These are phyloP conservation scores for Melanotus villosus DNA, from an alignment of 2,888 invertebrate species.

Conservation along the genomic window DNA sequence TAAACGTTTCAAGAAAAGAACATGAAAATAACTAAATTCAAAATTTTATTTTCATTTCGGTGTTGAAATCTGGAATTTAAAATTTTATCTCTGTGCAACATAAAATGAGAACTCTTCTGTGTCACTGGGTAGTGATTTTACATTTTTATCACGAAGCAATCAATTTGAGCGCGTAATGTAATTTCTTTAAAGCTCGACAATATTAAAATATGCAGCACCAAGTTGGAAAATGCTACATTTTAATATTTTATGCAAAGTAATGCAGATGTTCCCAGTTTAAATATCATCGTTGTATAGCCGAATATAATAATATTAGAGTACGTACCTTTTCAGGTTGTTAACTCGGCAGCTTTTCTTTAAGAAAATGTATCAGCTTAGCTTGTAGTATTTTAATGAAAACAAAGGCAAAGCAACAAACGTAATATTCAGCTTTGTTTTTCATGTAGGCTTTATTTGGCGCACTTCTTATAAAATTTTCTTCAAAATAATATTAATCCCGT, in stretches of 20 bases:
- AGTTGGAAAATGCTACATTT: slow-evolving; percentile 34
- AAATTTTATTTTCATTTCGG: slow-evolving; percentile 22
- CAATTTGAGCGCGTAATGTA: slow-evolving; percentile 40
- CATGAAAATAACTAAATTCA: too few species aligned
- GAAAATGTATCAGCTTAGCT: neutral
- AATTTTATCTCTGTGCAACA: slow-evolving; percentile 20
- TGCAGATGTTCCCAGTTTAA: slow-evolving; percentile 26
- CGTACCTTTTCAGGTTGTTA: too few species aligned
- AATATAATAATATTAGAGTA: neutral
- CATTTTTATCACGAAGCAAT: slow-evolving; percentile 42
- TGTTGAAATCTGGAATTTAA: slow-evolving; percentile 3
- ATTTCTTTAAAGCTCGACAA: slow-evolving; percentile 40
- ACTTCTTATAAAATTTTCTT: too few species aligned
- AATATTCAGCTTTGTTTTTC: too few species aligned
- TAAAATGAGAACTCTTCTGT: slow-evolving; percentile 32
- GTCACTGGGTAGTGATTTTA: slow-evolving; percentile 40
- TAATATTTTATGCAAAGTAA: slow-evolving; percentile 37
- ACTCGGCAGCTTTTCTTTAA: neutral
- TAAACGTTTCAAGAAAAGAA: too few species aligned
- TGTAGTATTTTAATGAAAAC: neutral
- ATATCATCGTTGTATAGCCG: neutral
- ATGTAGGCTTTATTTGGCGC: too few species aligned
- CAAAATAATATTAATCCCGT: too few species aligned
- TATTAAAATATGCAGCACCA: slow-evolving; percentile 38
- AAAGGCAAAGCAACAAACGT: too few species aligned